Evolutionary conservation across 1,140 invertebrate species (phyloP).

Genomic region (Euwallacea similis): DNA sequence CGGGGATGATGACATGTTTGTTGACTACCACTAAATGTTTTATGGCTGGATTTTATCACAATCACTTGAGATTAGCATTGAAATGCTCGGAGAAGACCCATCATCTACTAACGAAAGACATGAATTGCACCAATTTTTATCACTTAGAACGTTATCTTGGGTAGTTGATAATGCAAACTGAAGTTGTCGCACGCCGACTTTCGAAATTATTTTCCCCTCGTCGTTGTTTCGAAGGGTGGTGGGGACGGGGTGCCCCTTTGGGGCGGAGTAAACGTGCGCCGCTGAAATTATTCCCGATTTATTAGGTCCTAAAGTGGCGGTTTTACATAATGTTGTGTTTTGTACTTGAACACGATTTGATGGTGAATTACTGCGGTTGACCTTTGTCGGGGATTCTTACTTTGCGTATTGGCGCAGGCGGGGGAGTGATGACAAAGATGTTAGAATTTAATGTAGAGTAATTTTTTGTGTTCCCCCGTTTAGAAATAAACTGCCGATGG

Average conservation of each 20-base stretch:
- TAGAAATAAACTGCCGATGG: no score
- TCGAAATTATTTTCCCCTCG: conserved; percentile 28
- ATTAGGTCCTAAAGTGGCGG: conserved; percentile 32
- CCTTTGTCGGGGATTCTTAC: neutral
- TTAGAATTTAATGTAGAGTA: no score
- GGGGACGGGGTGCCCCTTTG: conserved; percentile 10
- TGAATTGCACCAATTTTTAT: conserved; percentile 31
- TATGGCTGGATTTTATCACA: no score
- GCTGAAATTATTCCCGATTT: conserved; percentile 28
- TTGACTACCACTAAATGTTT: neutral
- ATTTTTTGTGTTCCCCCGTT: no score
- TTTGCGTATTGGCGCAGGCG: neutral
- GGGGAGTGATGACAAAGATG: no score
- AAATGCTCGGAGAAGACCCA: neutral
- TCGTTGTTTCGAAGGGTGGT: neutral
- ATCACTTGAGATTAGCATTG: no score
- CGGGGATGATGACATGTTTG: conserved; percentile 49
- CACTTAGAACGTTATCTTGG: conserved; percentile 25
- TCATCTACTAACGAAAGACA: conserved; percentile 19
- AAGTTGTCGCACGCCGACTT: conserved; percentile 25
- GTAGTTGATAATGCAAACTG: conserved; percentile 28
- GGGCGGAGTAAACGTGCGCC: conserved; percentile 27
- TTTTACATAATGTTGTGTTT: conserved; percentile 39
- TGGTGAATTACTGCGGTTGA: conserved; percentile 12
- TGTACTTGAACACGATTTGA: conserved; percentile 35